Evolutionary conservation across 2,797 vertebrate genomes (phyloP), one percentile per base, ranked within the genome.

Genomic region (Morus bassanus): DNA sequence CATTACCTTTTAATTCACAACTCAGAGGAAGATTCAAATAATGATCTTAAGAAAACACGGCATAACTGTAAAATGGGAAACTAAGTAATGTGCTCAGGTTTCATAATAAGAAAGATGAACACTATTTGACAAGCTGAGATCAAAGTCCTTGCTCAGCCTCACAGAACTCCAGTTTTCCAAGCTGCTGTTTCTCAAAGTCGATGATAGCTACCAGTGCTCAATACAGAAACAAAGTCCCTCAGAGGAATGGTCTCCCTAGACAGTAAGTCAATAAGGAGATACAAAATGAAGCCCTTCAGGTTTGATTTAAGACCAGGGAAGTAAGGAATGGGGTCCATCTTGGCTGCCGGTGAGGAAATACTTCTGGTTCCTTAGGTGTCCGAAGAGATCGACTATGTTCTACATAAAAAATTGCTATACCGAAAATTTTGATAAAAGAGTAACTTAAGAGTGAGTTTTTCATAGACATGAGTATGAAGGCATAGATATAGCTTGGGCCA

Each of bases 1-100:
- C 69, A 17, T 87, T 94, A 94, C 86, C 91, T 96, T 96, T 91
- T 84, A 84, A 85, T 96, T 96, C 91, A 72, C 82, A 85, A 46
- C 80, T 96, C 75, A 17, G 85, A 95, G 65, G 63, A 92, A 80
- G 65, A 69, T 65, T 85, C 86, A 59, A 91, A 80, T 93, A 92
- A 83, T 84, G 60, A 51, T 65, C 81, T 88, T 94, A 79, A 95
- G 74, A 82, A 91, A 95, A 78, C 13, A 90, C 85, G 95, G 45
- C n/a, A 1, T 79, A 80, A 91, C 46, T 89, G 63, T 79, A 85
- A 81, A 90, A 54, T 61, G 30, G 64, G 72, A 81, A 95, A 84
- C 35, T 22, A 75, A 88, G 50, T 75, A 19, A 85, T 31, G 4
- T 35, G 31, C 43, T 93, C 41, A 21, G n/a, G 39, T 87, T 90